Evolutionary conservation across 2,888 invertebrate species (phyloP), one percentile per base, ranked within the genome.

Genomic region (Tuberolachnus salignus): DNA sequence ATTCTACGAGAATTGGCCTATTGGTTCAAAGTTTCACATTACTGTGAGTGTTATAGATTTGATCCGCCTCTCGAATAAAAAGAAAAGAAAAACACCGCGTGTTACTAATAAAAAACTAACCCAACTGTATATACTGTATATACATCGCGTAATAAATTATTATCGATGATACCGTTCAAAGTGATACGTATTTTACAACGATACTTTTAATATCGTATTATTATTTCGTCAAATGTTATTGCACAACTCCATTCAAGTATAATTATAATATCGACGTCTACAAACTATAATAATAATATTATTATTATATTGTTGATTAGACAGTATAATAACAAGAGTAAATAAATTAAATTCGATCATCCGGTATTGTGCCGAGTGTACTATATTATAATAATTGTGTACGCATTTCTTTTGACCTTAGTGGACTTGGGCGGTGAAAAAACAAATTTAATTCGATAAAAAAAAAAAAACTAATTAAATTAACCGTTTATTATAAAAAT

Each of bases 351-450:
- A 42, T n/a, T 1, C 13, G 4, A n/a, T 8, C 51, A 26, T 34
- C 26, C 26, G 16, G 13, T n/a, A 34, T 34, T 34, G 6, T 34
- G 3, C 34, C 34, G 34, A 34, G 34, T 34, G 49, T 51, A 11
- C 11, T 6, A 16, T 14, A 14, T 21, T 21, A 2, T 26, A 1
- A 23, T 46, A 19, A 16, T 46, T 67, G 16, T 23, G 49, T 19
- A 67, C 67, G 8, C 59, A n/a, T 13, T n/a, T 19, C 8, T 26
- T n/a, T 34, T 67, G 51, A 51, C 51, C 67, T 34, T n/a, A 51
- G 67, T 34, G 67, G 51, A 67, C 67, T 67, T 51, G 51, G 34
- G 14, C 49, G n/a, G 26, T 67, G 16, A 16, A 1, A 66, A 51
- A 67, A 67, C 49, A 21, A 26, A 49, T 19, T 67, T 11, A 67